A percentile compares a stretch with the other conserved stretches of the same genome.
These are phyloP conservation scores for Seira ritae DNA, from an alignment of 2,888 invertebrate genomes.

Conservation along the genomic window DNA sequence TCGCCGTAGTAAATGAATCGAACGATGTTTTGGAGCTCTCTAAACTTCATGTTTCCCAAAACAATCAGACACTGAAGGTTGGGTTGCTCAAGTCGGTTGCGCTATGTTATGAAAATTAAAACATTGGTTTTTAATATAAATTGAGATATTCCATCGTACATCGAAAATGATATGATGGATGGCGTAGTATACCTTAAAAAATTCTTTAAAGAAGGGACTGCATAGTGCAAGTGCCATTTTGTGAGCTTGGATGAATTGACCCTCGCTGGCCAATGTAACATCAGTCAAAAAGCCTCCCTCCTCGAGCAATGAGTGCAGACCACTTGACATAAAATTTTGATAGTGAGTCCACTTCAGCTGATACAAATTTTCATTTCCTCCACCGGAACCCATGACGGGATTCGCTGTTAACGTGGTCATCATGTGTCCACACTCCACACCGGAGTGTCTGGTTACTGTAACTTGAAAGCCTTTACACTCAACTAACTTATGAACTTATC, in stretches of 20 bases:
- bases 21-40: constrained; percentile 68
- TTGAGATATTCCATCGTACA: too few relatives aligned
- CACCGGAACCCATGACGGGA: too few relatives aligned
- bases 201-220: constrained; percentile 70
- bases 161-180: too few relatives aligned
- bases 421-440: not conserved
- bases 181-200: constrained; percentile 72
- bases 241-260: constrained; percentile 67
- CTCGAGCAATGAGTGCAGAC: constrained; percentile 43
- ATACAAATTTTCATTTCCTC: constrained; percentile 43
- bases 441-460: too few relatives aligned
- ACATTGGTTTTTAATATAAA: too few relatives aligned
- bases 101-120: too few relatives aligned
- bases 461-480: too few relatives aligned
- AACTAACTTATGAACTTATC: too few relatives aligned
- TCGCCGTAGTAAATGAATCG: constrained; percentile 70
- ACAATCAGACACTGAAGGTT: too few relatives aligned
- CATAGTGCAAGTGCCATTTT: constrained; percentile 64
- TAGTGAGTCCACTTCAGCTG: constrained; percentile 71
- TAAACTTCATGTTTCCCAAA: constrained; percentile 66
- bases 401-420: not conserved
- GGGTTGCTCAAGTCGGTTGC: not conserved
- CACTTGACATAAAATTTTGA: constrained; percentile 56
- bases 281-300: constrained; percentile 58
- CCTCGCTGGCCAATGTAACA: constrained; percentile 68